Evolutionary conservation across 2,888 invertebrate genomes (phyloP).

Genomic region (Argynnis bischoffii): DNA sequence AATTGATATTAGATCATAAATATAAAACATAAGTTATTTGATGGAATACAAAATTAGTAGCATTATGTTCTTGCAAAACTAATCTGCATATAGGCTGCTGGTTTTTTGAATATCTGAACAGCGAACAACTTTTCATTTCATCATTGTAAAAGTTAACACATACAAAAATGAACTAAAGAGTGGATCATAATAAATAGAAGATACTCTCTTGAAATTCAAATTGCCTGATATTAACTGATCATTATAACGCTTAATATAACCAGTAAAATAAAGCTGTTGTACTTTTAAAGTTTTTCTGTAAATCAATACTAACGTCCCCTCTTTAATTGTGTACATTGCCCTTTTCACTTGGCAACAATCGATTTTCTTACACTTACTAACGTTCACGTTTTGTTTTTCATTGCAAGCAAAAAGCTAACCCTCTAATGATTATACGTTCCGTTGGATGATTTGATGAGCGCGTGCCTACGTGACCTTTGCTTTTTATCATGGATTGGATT

Average conservation of each 20-base stretch:
- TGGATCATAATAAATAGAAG: no score
- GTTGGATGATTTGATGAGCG: slow-evolving; percentile 47
- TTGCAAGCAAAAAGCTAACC: slow-evolving; percentile 40
- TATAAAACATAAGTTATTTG: neutral
- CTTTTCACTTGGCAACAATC: slow-evolving; percentile 42
- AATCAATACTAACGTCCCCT: neutral
- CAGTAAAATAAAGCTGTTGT: no score
- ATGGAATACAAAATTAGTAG: slow-evolving; percentile 1
- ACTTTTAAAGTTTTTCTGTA: neutral
- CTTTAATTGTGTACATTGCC: slow-evolving; percentile 28
- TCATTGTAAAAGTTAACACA: no score
- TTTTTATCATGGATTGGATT: slow-evolving; percentile 57
- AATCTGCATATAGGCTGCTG: slow-evolving; percentile 4
- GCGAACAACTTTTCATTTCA: no score
- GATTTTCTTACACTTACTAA: slow-evolving; percentile 32
- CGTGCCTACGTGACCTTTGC: slow-evolving; percentile 68
- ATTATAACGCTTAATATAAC: no score
- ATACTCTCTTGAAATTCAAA: no score
- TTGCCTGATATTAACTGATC: no score
- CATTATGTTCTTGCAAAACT: slow-evolving; percentile 1
- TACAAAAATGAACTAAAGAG: no score
- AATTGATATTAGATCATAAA: slow-evolving; percentile 14
- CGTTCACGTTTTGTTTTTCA: slow-evolving; percentile 14
- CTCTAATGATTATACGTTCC: slow-evolving; percentile 38
- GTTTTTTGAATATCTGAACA: neutral